These are phyloP conservation scores for Theropithecus gelada DNA, from an alignment of 2,113 vertebrate species.

Conservation along the genomic window DNA sequence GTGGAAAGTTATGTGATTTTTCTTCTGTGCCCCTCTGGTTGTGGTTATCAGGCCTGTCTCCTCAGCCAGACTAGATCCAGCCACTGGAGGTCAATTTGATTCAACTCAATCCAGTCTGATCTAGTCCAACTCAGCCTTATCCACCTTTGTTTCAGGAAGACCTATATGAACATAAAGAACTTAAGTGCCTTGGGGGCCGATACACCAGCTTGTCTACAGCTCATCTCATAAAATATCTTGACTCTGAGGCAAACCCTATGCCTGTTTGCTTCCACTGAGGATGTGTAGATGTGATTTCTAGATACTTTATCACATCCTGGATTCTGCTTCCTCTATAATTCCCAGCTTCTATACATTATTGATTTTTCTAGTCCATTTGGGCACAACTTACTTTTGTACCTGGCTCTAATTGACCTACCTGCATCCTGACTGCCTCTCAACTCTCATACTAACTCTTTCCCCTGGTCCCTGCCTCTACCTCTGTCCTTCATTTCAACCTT, in stretches of 20 bases:
- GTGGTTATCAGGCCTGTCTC: constrained; percentile 43
- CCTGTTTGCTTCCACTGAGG: background rate
- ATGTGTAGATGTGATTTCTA: background rate
- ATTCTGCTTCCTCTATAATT: constrained; percentile 2
- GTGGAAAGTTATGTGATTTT: constrained; percentile 70
- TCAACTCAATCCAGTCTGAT: background rate
- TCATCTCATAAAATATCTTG: constrained; percentile 22
- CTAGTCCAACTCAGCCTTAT: background rate
- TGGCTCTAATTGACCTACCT: background rate
- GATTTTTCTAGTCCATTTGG: background rate
- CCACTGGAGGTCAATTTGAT: constrained; percentile 50
- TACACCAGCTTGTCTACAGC: background rate
- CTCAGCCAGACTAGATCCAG: constrained; percentile 27
- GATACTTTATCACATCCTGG: background rate
- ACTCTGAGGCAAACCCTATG: background rate
- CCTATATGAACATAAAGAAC: constrained; percentile 15
- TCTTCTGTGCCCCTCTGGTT: constrained; percentile 56
- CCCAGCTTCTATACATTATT: background rate
- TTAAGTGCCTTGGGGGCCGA: background rate
- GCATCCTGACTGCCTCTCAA: background rate
- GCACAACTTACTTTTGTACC: background rate
- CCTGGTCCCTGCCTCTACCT: background rate
- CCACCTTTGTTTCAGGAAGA: background rate
- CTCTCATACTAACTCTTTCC: background rate
- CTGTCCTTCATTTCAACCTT: background rate